Conservation (phyloP, 2,113 vertebrate species). For the Oncorhynchus mykiss region DNA sequence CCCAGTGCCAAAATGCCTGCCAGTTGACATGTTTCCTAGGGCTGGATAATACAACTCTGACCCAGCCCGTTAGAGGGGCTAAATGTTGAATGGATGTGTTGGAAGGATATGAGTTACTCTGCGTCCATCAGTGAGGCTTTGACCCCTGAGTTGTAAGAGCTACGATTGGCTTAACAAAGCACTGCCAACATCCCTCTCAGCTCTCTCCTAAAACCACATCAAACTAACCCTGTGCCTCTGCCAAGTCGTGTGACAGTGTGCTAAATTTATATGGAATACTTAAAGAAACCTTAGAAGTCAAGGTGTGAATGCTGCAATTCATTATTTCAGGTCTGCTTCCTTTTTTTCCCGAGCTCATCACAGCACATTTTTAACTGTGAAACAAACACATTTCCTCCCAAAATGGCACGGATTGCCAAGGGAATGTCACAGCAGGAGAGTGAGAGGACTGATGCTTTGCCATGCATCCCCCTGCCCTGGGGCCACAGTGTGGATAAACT, state of each 20-base stretch:
- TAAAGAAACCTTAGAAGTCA: conserved; percentile 56
- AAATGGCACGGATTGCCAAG: neutral
- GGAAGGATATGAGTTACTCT: conserved; percentile 12
- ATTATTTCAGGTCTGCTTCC: conserved; percentile 48
- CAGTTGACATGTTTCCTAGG: conserved; percentile 29
- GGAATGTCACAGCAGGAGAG: conserved; percentile 8
- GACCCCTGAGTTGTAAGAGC: conserved; percentile 25
- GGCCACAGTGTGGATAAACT: conserved; percentile 18
- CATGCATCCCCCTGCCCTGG: conserved; percentile 10
- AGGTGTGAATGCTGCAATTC: conserved; percentile 52
- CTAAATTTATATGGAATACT: conserved; percentile 54
- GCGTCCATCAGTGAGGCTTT: conserved; percentile 10
- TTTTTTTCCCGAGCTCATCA: conserved; percentile 23
- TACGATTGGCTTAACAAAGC: conserved; percentile 23
- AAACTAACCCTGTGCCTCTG: conserved; percentile 24
- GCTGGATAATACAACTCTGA: conserved; percentile 4
- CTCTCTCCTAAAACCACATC: conserved; percentile 44
- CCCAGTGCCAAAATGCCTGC: conserved; percentile 12
- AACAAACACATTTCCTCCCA: neutral
- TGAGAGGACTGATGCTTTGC: neutral
- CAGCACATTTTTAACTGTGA: conserved; percentile 7
- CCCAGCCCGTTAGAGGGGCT: conserved; percentile 2
- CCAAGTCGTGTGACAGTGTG: conserved; percentile 44
- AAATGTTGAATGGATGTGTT: conserved; percentile 9
- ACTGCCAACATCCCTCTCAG: conserved; percentile 15